Evolutionary conservation across 2,797 vertebrate species (phyloP), one percentile per base, ranked within the genome.

Genomic region (Dendrocincla fuliginosa): DNA sequence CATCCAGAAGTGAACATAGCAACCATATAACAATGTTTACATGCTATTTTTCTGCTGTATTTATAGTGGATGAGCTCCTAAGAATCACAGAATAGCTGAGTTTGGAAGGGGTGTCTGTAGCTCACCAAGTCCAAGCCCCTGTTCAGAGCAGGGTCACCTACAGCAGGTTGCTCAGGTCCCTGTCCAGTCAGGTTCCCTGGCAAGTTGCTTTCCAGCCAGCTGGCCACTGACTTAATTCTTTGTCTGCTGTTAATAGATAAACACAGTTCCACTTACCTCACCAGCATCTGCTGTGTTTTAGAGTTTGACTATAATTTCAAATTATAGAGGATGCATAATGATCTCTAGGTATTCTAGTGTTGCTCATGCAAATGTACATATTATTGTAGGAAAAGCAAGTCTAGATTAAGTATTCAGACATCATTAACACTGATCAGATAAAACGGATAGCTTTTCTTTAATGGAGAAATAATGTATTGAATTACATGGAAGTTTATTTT

Each of bases 401-500:
- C 63, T 63, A 70, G 16, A 32, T 50, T 87, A 59, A 91, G 20
- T 60, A 74, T 41, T 85, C 61, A 83, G 57, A 33, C 24, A 82
- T 50, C 68, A 50, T 60, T 23, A 68, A 71, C 0, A 2, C 8
- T 87, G 78, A 89, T 39, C 70, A 19, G 33, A 84, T 78, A 67
- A 95, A 87, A 96, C 61, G 13, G 14, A 59, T 3, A 63, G 22
- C 39, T 84, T 79, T 79, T 61, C 46, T 61, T 88, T 75, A 86
- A 82, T 69, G 74, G 82, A 76, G 46, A 89, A 84, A 80, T 82
- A 64, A 69, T 56, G 9, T 32, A n/a, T 37, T 73, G 41, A 84
- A 82, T 85, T 85, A 87, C 52, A 82, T 7, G 70, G 25, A 76
- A 42, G 33, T 63, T 79, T 76, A 82, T 90, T 92, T 85, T 77